These are phyloP conservation scores for Apis laboriosa DNA, from an alignment of 1,140 invertebrate genomes.

Conservation along the genomic window DNA sequence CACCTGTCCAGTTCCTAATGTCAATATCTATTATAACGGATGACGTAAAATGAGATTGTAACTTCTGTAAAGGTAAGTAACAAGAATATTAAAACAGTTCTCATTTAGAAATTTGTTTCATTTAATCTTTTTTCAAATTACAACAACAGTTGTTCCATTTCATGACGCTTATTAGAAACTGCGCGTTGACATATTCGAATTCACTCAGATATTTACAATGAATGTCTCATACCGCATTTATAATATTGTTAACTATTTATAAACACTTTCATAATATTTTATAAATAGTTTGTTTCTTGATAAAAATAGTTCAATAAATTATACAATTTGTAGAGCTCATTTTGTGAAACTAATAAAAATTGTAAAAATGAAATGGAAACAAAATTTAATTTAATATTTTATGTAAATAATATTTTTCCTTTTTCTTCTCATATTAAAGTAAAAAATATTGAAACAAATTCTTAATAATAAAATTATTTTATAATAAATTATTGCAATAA, in stretches of 20 bases:
- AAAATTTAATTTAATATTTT: background rate
- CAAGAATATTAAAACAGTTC: background rate
- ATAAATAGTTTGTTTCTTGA: background rate
- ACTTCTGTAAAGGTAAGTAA: background rate
- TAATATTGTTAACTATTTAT: background rate
- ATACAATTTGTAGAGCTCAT: background rate
- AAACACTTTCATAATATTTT: background rate
- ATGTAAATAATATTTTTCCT: too few species aligned
- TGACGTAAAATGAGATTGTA: background rate
- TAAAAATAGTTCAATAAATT: background rate
- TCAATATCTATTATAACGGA: background rate
- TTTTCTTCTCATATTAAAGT: too few species aligned
- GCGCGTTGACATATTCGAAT: background rate
- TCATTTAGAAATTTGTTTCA: background rate
- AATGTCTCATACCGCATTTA: background rate
- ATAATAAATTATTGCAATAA: too few species aligned
- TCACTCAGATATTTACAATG: background rate
- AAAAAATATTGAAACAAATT: background rate
- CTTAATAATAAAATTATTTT: background rate
- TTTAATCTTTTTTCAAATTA: background rate
- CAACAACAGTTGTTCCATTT: background rate
- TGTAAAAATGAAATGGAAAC: background rate
- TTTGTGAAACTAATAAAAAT: background rate
- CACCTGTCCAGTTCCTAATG: background rate
- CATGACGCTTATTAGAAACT: background rate